These are phyloP conservation scores for Palythoa heliodiscus DNA, from an alignment of 92 coral and sea anemone species.

Conservation along the genomic window DNA sequence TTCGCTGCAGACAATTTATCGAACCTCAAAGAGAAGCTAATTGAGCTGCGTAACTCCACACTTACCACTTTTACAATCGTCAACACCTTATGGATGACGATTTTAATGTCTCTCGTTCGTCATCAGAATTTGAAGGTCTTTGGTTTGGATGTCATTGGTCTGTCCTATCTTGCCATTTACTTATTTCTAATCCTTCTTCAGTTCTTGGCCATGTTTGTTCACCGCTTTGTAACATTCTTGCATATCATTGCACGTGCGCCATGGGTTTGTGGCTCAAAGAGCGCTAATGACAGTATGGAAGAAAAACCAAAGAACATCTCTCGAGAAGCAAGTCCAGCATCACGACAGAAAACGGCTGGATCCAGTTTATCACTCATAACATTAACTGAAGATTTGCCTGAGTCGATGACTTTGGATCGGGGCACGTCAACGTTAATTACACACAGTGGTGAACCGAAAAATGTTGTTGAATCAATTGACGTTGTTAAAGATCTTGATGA, in stretches of 20 bases:
- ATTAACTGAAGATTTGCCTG: too few species aligned
- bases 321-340: too few species aligned
- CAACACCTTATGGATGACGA: constrained; percentile 69
- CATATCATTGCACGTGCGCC: constrained; percentile 70
- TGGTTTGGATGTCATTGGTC: constrained; percentile 68
- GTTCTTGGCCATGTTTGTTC: constrained; percentile 71
- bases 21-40: constrained; percentile 41
- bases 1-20: constrained; percentile 58
- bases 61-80: constrained; percentile 57
- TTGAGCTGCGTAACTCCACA: constrained; percentile 60
- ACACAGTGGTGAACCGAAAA: too few species aligned
- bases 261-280: constrained; percentile 39
- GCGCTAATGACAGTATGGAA: too few species aligned
- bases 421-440: too few species aligned
- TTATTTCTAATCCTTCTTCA: constrained; percentile 56
- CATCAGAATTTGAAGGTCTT: constrained; percentile 51
- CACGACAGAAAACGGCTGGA: too few species aligned
- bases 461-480: too few species aligned
- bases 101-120: constrained; percentile 43
- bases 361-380: too few species aligned
- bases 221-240: constrained; percentile 63
- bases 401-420: too few species aligned
- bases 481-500: too few species aligned
- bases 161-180: constrained; percentile 62
- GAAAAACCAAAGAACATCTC: too few species aligned